A percentile compares a stretch with the other conserved stretches of the same genome.
These are phyloP conservation scores for Latrodectus geometricus DNA, from an alignment of 1,140 invertebrate species.

Conservation along the genomic window DNA sequence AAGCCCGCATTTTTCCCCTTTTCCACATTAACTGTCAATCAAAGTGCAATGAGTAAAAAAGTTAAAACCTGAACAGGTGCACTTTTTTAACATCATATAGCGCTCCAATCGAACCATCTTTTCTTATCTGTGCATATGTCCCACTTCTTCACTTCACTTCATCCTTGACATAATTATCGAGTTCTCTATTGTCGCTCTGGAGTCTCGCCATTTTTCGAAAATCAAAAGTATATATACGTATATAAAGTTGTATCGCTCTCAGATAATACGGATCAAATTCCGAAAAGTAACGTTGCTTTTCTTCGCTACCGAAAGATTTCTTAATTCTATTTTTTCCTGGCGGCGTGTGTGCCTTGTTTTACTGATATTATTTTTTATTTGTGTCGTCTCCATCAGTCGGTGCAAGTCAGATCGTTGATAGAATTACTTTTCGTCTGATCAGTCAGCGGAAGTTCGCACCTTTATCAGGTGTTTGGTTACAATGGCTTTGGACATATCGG, in stretches of 20 bases:
- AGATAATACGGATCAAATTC: background rate
- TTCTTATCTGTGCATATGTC: background rate
- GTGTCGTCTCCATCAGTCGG: background rate
- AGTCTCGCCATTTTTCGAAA: background rate
- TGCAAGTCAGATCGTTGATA: background rate
- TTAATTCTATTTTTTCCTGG: no score
- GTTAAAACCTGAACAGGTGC: background rate
- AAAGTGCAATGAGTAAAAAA: background rate
- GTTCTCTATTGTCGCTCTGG: background rate
- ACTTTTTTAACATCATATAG: background rate
- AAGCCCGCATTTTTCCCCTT: background rate
- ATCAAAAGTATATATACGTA: background rate
- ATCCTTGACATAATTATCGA: conserved; percentile 37
- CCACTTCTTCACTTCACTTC: conserved; percentile 2
- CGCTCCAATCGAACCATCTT: background rate
- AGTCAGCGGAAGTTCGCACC: background rate
- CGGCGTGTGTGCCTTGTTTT: background rate
- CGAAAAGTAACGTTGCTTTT: background rate
- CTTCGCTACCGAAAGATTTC: background rate
- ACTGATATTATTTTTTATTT: background rate
- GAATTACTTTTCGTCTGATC: background rate
- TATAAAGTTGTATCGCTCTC: background rate
- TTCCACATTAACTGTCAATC: background rate
- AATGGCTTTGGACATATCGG: background rate
- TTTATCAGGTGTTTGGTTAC: background rate